Percentiles rank a stretch among this genome's conserved stretches.
Conservation (phyloP, 1,140 invertebrate species). For the Anoplophora glabripennis region DNA sequence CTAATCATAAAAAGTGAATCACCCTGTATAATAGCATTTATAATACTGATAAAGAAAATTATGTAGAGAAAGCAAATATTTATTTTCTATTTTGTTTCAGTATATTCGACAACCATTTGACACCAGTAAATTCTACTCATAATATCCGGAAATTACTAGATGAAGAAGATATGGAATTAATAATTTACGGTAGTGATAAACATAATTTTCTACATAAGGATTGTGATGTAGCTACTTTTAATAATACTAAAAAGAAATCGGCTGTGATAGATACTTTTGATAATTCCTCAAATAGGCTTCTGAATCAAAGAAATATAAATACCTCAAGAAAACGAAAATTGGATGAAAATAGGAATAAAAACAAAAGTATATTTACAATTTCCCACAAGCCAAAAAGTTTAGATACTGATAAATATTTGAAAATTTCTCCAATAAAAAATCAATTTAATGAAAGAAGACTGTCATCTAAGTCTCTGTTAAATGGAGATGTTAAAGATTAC, state of each 20-base stretch:
- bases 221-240: not conserved
- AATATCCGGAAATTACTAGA: too few species aligned
- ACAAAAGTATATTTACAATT: constrained; percentile 10
- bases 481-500: constrained; percentile 7
- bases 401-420: constrained; percentile 16
- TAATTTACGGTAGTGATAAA: too few species aligned
- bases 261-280: constrained; percentile 15
- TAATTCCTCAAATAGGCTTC: constrained; percentile 5
- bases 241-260: constrained; percentile 6
- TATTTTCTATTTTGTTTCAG: too few species aligned
- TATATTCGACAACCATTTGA: constrained; percentile 1
- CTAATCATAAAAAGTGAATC: too few species aligned
- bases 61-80: not conserved
- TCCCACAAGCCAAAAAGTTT: constrained; percentile 12
- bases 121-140: constrained; percentile 3
- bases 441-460: not conserved
- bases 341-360: not conserved
- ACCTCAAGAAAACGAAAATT: constrained; percentile 1
- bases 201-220: too few species aligned
- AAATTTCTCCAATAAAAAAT: constrained; percentile 11
- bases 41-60: not conserved
- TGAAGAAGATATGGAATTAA: too few species aligned
- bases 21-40: too few species aligned
- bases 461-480: constrained; percentile 13
- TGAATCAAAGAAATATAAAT: constrained; percentile 13